Percentiles rank a stretch among this genome's conserved stretches.
These are phyloP conservation scores for Leucania comma DNA, from an alignment of 2,888 invertebrate species.

Conservation along the genomic window DNA sequence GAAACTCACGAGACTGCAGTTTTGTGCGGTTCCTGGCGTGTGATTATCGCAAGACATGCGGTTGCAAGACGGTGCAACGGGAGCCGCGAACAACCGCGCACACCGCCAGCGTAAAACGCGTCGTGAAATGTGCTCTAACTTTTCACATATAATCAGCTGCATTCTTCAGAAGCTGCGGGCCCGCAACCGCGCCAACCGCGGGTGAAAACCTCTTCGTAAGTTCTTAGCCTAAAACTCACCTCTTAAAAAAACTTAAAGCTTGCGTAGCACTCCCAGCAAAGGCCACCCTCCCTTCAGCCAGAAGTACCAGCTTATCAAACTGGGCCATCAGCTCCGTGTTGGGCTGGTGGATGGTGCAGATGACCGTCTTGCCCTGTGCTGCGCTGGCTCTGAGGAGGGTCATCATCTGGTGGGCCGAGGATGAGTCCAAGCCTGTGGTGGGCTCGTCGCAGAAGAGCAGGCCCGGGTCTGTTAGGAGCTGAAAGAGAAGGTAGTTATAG, in stretches of 20 bases:
- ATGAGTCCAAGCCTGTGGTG: constrained; percentile 98
- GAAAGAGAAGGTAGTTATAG: constrained; percentile 40
- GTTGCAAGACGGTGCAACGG: too few relatives aligned
- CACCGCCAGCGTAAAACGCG: too few relatives aligned
- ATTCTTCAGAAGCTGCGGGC: too few relatives aligned
- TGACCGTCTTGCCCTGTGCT: constrained; percentile 95
- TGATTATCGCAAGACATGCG: too few relatives aligned
- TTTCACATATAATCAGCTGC: too few relatives aligned
- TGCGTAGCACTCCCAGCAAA: constrained; percentile 93
- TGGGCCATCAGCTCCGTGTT: constrained; percentile 96
- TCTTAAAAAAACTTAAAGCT: constrained; percentile 90
- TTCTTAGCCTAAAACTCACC: constrained; percentile 86
- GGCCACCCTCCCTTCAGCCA: constrained; percentile 97
- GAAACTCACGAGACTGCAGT: too few relatives aligned
- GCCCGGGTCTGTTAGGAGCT: constrained; percentile 97
- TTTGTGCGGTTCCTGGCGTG: too few relatives aligned
- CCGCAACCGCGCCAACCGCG: too few relatives aligned
- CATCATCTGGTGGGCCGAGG: constrained; percentile 96
- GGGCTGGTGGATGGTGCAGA: constrained; percentile 98
- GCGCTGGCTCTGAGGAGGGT: constrained; percentile 93
- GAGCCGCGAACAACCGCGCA: too few relatives aligned
- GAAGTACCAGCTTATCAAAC: constrained; percentile 94
- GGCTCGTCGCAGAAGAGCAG: constrained; percentile 99
- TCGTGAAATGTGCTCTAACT: too few relatives aligned
- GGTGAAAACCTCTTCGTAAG: too few relatives aligned